phyloP scores from a whole-genome alignment of 2,888 invertebrate genomes.

The Ectemnius continuus region DNA sequence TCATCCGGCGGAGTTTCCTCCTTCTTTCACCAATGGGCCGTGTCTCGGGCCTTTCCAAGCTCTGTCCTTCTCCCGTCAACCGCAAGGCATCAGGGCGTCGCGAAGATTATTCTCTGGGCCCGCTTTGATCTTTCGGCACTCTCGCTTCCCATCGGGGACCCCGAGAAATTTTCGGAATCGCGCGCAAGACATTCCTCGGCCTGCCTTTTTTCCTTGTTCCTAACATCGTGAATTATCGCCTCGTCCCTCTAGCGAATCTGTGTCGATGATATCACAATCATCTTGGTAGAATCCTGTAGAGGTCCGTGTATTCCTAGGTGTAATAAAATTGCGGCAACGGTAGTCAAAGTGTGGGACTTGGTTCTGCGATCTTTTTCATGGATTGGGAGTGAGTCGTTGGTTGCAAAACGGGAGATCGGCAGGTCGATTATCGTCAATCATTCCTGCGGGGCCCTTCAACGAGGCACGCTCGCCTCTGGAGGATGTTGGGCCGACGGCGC shows the following conservation, averaged over 20 bases:
- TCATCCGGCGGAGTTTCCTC: constrained; percentile 18
- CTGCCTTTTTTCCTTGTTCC: constrained; percentile 20
- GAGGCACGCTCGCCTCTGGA: constrained; percentile 41
- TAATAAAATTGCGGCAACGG: no score
- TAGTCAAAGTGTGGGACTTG: no score
- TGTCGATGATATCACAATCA: constrained; percentile 17
- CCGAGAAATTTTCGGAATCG: constrained; percentile 26
- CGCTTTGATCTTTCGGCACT: constrained; percentile 68
- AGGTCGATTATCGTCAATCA: constrained; percentile 47
- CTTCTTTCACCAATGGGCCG: constrained; percentile 33
- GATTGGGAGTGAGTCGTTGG: constrained; percentile 11
- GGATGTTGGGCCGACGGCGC: constrained; percentile 36
- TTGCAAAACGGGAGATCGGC: constrained; percentile 29
- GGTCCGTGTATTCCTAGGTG: no score
- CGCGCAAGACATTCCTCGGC: constrained; percentile 34
- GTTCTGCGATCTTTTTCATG: background rate
- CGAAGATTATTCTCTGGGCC: constrained; percentile 61
- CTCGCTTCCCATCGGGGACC: constrained; percentile 41
- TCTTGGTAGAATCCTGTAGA: background rate
- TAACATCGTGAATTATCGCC: constrained; percentile 1
- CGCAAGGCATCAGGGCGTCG: constrained; percentile 42
- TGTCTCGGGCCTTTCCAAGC: constrained; percentile 39
- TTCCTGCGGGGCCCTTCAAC: constrained; percentile 41
- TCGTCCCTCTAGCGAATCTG: constrained; percentile 18
- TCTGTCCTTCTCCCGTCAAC: constrained; percentile 47